Evolutionary conservation across 2,888 invertebrate species (phyloP), one percentile per base, ranked within the genome.

Genomic region (Acholoe squamosa): DNA sequence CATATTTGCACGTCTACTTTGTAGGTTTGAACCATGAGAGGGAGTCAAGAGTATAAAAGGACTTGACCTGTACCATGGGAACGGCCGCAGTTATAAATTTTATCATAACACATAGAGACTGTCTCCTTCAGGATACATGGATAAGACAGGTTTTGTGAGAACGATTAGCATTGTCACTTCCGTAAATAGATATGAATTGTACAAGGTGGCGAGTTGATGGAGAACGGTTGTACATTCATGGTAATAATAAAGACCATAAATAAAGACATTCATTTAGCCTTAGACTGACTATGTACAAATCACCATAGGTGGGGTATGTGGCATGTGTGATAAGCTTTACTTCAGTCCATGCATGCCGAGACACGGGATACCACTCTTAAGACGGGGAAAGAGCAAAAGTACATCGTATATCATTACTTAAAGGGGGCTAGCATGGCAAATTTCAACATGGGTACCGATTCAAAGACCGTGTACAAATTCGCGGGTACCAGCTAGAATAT

Each of bases 211-310:
- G 61, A 61, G 61, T 61, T n/a, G n/a, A 61, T 61, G 19, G 19
- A 3, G 3, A 61, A n/a, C n/a, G 1, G 22, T n/a, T 61, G 22
- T 61, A 61, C 61, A 19, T 43, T 43, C 33, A 84, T 43, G 22
- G 22, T 84, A 43, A 84, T 84, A 84, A 86, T 86, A 14, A 54
- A 25, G 25, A 52, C 54, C 28, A 86, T 86, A 86, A 86, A 86
- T 86, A 54, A 86, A 86, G 84, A 86, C 86, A 86, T 86, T 86
- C 54, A 86, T 54, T 31, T 54, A 52, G 86, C 54, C 86, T 22
- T 86, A 12, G 86, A 28, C 86, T 54, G 33, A 52, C 54, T 86
- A 86, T 86, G 31, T 86, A 86, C 86, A 86, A 86, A 80, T 80
- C 22, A 34, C 19, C 76, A 16, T 16, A 25, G 25, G 76, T 76